These are phyloP conservation scores for Trypoxylus dichotomus DNA, from an alignment of 1,140 invertebrate genomes.

Conservation along the genomic window DNA sequence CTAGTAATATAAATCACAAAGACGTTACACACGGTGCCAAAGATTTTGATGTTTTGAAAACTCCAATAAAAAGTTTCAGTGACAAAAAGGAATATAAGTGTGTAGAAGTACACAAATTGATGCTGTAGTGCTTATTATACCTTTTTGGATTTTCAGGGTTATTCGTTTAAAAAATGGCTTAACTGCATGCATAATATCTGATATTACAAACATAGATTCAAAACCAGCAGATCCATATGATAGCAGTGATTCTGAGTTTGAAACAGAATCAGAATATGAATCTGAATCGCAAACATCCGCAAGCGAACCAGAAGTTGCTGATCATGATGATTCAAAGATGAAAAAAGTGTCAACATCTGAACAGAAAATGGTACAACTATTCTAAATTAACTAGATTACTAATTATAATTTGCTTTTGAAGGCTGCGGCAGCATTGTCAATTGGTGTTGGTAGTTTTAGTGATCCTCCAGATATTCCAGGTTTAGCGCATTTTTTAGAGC, in stretches of 20 bases:
- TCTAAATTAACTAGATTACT: neutral
- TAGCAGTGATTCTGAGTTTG: conserved; percentile 38
- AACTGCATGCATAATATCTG: conserved; percentile 68
- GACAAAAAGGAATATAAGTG: conserved; percentile 64
- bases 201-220: conserved; percentile 50
- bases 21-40: neutral
- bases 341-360: conserved; percentile 23
- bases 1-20: neutral
- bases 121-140: neutral
- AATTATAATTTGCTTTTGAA: conserved; percentile 44
- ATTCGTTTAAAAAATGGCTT: conserved; percentile 69
- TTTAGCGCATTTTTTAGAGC: conserved; percentile 92
- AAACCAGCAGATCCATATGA: conserved; percentile 37
- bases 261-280: conserved; percentile 41
- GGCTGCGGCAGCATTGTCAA: conserved; percentile 71
- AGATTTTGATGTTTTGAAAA: conserved; percentile 25
- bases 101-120: neutral
- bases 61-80: conserved; percentile 60
- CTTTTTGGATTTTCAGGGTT: conserved; percentile 56
- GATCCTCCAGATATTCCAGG: conserved; percentile 79
- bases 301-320: conserved; percentile 14
- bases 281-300: conserved; percentile 30
- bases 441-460: conserved; percentile 73
- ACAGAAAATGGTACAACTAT: conserved; percentile 16
- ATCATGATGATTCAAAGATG: conserved; percentile 22